These are phyloP conservation scores for Pseudolaguvia tuberculata DNA, from an alignment of 2,113 vertebrate species.

Conservation along the genomic window DNA sequence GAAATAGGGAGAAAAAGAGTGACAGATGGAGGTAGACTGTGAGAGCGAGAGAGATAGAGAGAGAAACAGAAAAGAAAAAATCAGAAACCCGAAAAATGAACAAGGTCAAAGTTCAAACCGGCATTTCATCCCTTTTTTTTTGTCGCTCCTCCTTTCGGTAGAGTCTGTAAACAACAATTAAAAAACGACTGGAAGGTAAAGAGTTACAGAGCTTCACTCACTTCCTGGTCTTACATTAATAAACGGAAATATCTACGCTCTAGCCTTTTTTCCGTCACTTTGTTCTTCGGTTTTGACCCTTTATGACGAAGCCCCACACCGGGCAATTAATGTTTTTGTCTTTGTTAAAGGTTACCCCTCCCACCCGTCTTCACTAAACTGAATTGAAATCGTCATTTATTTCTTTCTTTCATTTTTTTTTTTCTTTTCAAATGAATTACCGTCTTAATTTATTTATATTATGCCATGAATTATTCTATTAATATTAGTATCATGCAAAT, in stretches of 20 bases:
- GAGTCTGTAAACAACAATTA: neutral
- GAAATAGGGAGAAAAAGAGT: too few species aligned
- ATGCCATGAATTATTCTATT: conserved; percentile 77
- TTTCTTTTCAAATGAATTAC: conserved; percentile 68
- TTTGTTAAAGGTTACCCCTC: conserved; percentile 44
- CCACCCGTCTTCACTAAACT: conserved; percentile 46
- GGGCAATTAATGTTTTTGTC: conserved; percentile 67
- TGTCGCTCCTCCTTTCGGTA: conserved; percentile 30
- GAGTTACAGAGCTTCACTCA: conserved; percentile 53
- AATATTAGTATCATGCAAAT: conserved; percentile 76
- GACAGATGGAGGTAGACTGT: too few species aligned
- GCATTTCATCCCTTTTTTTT: conserved; percentile 41
- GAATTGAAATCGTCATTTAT: conserved; percentile 64
- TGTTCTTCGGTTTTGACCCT: conserved; percentile 51
- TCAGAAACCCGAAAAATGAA: conserved; percentile 1
- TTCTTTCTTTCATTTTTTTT: neutral
- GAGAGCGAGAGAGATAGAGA: neutral
- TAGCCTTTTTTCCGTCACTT: conserved; percentile 19
- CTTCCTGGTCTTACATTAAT: conserved; percentile 65
- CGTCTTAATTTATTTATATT: conserved; percentile 78
- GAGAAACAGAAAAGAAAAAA: neutral
- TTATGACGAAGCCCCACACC: conserved; percentile 53
- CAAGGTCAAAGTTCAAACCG: conserved; percentile 46
- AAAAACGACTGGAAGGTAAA: conserved; percentile 13
- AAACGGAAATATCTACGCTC: conserved; percentile 67